Evolutionary conservation across 2,888 invertebrate species (phyloP).

Genomic region (Philonicus albiceps): DNA sequence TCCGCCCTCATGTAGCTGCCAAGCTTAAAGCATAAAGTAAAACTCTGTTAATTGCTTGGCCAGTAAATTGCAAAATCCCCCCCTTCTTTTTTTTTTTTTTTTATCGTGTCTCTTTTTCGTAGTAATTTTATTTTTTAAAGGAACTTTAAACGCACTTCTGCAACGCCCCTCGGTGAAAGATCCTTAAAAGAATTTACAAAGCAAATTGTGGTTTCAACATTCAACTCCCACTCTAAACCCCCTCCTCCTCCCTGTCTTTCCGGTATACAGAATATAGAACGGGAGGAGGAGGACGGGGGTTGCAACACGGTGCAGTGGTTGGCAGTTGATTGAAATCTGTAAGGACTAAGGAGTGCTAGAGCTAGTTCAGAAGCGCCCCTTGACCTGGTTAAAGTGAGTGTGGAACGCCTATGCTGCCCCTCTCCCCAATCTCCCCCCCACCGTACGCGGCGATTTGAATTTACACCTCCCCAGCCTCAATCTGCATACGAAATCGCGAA

Average conservation of each 20-base stretch:
- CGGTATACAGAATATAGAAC: neutral
- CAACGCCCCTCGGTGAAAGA: neutral
- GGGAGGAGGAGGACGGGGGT: too few relatives aligned
- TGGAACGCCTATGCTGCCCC: neutral
- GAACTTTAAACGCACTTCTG: neutral
- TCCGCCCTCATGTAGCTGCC: neutral
- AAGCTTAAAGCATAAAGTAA: neutral
- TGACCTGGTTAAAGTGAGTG: constrained; percentile 14
- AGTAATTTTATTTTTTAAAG: neutral
- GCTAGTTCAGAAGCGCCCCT: neutral
- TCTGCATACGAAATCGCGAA: constrained; percentile 12
- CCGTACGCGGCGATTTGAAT: constrained; percentile 5
- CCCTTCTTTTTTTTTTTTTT: too few relatives aligned
- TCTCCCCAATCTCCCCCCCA: too few relatives aligned
- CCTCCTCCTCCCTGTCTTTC: too few relatives aligned
- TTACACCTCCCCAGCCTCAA: neutral
- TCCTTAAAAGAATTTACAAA: neutral
- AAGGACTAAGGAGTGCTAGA: neutral
- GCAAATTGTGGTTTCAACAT: neutral
- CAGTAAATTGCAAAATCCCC: neutral
- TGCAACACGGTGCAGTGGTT: neutral
- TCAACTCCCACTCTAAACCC: neutral
- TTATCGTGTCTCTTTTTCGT: neutral
- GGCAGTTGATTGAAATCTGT: constrained; percentile 3
- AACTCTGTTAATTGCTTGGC: neutral